These are phyloP conservation scores for Hippocampus comes DNA, from an alignment of 2,113 vertebrate species.

Conservation along the genomic window DNA sequence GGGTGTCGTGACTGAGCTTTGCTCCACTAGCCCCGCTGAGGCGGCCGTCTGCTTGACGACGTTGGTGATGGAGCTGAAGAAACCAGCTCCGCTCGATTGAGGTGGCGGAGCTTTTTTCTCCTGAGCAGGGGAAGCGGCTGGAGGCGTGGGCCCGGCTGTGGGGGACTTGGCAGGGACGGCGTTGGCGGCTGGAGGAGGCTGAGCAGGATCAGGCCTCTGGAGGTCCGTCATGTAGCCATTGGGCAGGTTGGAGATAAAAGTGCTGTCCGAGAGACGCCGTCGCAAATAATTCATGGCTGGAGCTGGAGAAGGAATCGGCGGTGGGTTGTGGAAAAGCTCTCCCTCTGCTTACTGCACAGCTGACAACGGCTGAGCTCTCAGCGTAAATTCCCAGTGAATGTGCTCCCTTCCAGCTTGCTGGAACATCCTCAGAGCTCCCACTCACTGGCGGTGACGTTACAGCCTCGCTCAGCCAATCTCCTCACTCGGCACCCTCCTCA, in stretches of 20 bases:
- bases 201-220: constrained; percentile 76
- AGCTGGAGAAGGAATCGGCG: constrained; percentile 18
- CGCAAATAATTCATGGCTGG: constrained; percentile 92
- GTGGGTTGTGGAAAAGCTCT: constrained; percentile 31
- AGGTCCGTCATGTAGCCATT: constrained; percentile 95
- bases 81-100: constrained; percentile 73
- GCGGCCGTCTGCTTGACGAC: constrained; percentile 93
- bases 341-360: constrained; percentile 49
- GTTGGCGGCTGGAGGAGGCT: constrained; percentile 60
- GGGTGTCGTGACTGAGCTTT: constrained; percentile 70
- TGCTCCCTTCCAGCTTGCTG: constrained; percentile 57
- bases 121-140: constrained; percentile 64
- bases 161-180: constrained; percentile 62
- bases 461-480: constrained; percentile 62
- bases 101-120: constrained; percentile 66
- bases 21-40: constrained; percentile 81
- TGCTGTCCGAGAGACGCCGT: constrained; percentile 93
- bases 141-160: constrained; percentile 58
- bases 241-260: constrained; percentile 92
- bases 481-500: constrained; percentile 36
- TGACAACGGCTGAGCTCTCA: constrained; percentile 53
- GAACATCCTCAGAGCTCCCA: constrained; percentile 59
- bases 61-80: constrained; percentile 92
- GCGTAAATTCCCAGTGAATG: constrained; percentile 57
- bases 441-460: constrained; percentile 59